phyloP scores from a whole-genome alignment of 1,140 invertebrate species.

The Dreissena polymorpha region DNA sequence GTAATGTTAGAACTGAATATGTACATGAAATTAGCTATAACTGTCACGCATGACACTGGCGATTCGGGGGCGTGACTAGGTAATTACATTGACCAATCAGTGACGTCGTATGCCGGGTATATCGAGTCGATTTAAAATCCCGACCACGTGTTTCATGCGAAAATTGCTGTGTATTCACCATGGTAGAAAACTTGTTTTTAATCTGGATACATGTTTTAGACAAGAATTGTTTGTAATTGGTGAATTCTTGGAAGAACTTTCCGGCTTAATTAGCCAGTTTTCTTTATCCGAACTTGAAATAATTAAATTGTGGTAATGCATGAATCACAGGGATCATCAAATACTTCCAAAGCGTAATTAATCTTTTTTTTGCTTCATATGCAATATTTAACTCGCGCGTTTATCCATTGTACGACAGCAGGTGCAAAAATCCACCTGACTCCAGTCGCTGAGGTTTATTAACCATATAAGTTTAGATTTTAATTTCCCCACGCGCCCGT shows the following conservation, averaged over 20 bases:
- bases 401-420: not conserved
- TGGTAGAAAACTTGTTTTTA: no score
- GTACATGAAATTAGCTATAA: slow-evolving; percentile 3
- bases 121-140: not conserved
- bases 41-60: slow-evolving; percentile 42
- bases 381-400: not conserved
- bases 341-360: no score
- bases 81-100: slow-evolving; percentile 32
- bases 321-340: no score
- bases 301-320: no score
- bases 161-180: no score
- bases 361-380: not conserved
- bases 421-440: slow-evolving; percentile 4
- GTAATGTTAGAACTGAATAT: no score
- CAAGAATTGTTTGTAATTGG: no score
- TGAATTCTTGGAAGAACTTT: no score
- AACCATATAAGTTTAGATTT: not conserved
- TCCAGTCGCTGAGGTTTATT: not conserved
- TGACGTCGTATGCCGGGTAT: slow-evolving; percentile 6
- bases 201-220: no score
- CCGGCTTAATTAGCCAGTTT: no score
- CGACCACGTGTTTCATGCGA: no score
- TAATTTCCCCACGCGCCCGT: slow-evolving; percentile 33
- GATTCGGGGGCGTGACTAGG: slow-evolving; percentile 24
- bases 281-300: no score